Conservation (phyloP, 1,140 invertebrate genomes). For the Megathymus violae region DNA sequence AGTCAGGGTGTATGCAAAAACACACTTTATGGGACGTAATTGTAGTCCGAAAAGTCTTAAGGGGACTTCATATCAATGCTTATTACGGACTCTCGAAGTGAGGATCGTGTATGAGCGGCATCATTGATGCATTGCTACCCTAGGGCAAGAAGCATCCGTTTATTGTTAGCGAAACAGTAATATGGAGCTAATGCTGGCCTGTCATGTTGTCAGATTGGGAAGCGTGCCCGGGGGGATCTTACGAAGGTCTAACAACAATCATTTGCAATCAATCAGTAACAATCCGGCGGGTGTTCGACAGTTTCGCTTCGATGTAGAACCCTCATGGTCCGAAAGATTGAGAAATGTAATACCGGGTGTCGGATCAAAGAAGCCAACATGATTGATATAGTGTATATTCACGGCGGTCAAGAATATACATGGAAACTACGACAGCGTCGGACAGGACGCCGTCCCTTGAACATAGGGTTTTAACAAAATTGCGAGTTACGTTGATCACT, state of each 20-base stretch:
- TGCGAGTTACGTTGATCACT: constrained; percentile 56
- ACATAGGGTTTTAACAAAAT: constrained; percentile 70
- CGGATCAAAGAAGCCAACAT: constrained; percentile 46
- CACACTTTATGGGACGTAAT: constrained; percentile 42
- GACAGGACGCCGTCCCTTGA: constrained; percentile 55
- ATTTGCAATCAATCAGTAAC: constrained; percentile 74
- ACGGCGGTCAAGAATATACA: constrained; percentile 31
- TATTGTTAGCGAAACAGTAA: constrained; percentile 64
- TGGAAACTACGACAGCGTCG: constrained; percentile 43
- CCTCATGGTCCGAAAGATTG: constrained; percentile 57
- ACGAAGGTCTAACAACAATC: constrained; percentile 68
- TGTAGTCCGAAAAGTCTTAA: constrained; percentile 44
- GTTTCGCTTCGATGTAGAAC: constrained; percentile 51
- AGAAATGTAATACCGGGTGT: constrained; percentile 38
- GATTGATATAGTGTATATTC: constrained; percentile 45
- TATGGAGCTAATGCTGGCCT: constrained; percentile 59
- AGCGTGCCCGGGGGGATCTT: constrained; percentile 54
- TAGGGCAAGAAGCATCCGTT: constrained; percentile 52
- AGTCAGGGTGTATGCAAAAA: neutral
- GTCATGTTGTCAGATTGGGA: constrained; percentile 62
- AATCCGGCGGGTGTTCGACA: constrained; percentile 61
- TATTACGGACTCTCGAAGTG: constrained; percentile 47
- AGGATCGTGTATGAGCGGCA: constrained; percentile 55
- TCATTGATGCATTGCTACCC: constrained; percentile 62
- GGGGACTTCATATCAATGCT: constrained; percentile 45